phyloP scores from a whole-genome alignment of 2,888 invertebrate species.

The Automeris io region DNA sequence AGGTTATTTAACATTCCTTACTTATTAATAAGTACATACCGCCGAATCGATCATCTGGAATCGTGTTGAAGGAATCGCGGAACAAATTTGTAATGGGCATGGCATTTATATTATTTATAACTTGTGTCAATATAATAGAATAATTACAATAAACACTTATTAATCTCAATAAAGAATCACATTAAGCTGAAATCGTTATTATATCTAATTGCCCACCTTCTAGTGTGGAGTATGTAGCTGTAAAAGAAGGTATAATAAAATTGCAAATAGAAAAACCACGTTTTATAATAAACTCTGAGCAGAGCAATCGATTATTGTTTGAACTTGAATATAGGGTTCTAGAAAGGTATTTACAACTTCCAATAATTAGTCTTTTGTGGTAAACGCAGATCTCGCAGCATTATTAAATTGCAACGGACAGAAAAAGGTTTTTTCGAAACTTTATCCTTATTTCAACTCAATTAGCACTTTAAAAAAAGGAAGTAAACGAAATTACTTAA shows the following conservation, averaged over 20 bases:
- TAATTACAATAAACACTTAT: conserved; percentile 14
- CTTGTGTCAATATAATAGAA: conserved; percentile 8
- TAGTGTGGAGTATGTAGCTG: neutral
- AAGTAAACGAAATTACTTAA: too few relatives aligned
- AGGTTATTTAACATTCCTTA: conserved; percentile 49
- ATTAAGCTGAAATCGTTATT: neutral
- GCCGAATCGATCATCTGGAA: conserved; percentile 25
- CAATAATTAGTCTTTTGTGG: too few relatives aligned
- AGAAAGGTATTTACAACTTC: too few relatives aligned
- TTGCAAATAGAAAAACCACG: neutral
- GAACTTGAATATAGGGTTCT: too few relatives aligned
- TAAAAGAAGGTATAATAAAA: neutral
- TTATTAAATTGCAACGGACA: too few relatives aligned
- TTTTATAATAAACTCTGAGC: too few relatives aligned
- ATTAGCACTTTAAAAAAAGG: too few relatives aligned
- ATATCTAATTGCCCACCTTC: neutral
- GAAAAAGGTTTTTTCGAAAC: too few relatives aligned
- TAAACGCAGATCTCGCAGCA: too few relatives aligned
- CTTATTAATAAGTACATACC: conserved; percentile 41
- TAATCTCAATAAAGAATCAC: neutral
- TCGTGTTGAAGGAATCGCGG: conserved; percentile 37
- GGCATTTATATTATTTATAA: conserved; percentile 11
- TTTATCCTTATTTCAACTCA: too few relatives aligned
- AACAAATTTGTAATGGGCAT: conserved; percentile 30
- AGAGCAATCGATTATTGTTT: too few relatives aligned